A percentile compares a stretch with the other conserved stretches of the same genome.
phyloP scores from a whole-genome alignment of 2,888 invertebrate genomes.

The Chouioia cunea region DNA sequence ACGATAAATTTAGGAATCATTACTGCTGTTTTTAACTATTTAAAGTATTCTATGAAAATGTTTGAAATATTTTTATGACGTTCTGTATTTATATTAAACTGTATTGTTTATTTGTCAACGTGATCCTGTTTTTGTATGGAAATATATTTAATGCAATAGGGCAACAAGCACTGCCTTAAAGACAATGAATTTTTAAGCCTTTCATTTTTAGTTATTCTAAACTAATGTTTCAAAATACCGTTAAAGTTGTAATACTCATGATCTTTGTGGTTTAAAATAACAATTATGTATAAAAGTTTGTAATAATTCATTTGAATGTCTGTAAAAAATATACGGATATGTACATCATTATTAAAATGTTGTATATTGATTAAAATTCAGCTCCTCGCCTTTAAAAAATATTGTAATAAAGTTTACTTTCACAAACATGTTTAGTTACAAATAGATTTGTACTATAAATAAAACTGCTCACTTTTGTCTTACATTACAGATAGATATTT shows the following conservation, averaged over 20 bases:
- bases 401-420: slow-evolving; percentile 25
- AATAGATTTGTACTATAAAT: slow-evolving; percentile 26
- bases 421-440: slow-evolving; percentile 28
- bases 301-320: slow-evolving; percentile 41
- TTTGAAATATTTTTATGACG: slow-evolving; percentile 44
- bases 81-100: slow-evolving; percentile 42
- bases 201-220: slow-evolving; percentile 14
- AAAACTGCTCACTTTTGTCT: slow-evolving; percentile 7
- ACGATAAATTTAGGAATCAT: slow-evolving; percentile 43
- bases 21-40: slow-evolving; percentile 44
- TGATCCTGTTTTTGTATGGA: slow-evolving; percentile 19
- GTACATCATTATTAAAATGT: slow-evolving; percentile 35
- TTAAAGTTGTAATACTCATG: slow-evolving; percentile 49
- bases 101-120: slow-evolving; percentile 30
- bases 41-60: slow-evolving; percentile 44
- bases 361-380: slow-evolving; percentile 28
- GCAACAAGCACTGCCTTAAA: slow-evolving; percentile 33
- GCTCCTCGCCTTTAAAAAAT: slow-evolving; percentile 8
- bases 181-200: slow-evolving; percentile 11
- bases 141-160: slow-evolving; percentile 25
- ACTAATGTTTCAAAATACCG: slow-evolving; percentile 24
- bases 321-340: slow-evolving; percentile 45
- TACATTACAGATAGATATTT: slow-evolving; percentile 88
- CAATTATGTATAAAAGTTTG: slow-evolving; percentile 42
- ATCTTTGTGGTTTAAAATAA: slow-evolving; percentile 40